These are phyloP conservation scores for Hippocampus kuda DNA, from an alignment of 2,797 vertebrate species.

Conservation along the genomic window DNA sequence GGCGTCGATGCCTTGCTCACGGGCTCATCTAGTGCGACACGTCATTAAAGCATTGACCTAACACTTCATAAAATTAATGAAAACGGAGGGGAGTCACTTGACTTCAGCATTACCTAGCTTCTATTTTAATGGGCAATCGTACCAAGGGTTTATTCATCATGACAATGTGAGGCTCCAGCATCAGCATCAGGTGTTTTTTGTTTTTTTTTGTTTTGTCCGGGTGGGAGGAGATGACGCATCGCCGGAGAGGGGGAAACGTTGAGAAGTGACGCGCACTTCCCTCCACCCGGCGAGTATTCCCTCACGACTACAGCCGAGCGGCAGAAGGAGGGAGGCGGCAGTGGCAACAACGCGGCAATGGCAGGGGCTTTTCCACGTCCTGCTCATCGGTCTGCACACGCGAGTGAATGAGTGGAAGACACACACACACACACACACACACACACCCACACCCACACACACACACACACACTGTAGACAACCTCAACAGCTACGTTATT, in stretches of 20 bases:
- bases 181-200: conserved; percentile 47
- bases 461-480: background rate
- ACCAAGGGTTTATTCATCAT: conserved; percentile 47
- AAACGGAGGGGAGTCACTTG: background rate
- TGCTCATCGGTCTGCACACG: conserved; percentile 47
- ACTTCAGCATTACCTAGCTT: background rate
- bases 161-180: conserved; percentile 22
- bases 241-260: conserved; percentile 34
- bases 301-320: conserved; percentile 54
- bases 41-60: too few species aligned
- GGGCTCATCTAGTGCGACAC: too few species aligned
- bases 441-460: background rate
- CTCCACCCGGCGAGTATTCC: conserved; percentile 60
- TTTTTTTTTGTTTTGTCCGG: conserved; percentile 34
- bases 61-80: background rate
- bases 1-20: background rate
- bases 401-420: conserved; percentile 56
- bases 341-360: conserved; percentile 21
- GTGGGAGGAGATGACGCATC: conserved; percentile 57
- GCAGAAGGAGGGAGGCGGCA: conserved; percentile 11
- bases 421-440: background rate
- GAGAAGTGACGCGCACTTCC: conserved; percentile 46
- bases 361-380: conserved; percentile 58
- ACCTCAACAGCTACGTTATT: conserved; percentile 26
- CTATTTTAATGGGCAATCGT: conserved; percentile 14